phyloP scores from a whole-genome alignment of 2,888 invertebrate species.

The Galerucella pusilla region DNA sequence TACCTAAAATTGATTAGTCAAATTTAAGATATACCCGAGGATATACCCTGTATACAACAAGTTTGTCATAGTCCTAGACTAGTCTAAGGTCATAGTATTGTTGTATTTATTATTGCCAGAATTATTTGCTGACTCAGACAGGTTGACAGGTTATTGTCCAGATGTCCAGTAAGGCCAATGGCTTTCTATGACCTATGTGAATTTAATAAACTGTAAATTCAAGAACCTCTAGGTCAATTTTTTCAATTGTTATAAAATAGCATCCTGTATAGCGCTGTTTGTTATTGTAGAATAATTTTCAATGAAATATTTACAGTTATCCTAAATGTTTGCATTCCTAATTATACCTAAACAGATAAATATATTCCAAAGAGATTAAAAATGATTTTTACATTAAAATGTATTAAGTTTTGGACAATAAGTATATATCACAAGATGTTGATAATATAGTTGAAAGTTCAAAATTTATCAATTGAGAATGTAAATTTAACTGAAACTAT shows the following conservation, averaged over 20 bases:
- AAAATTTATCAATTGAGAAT: background rate
- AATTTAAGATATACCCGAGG: too few species aligned
- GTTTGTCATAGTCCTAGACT: too few species aligned
- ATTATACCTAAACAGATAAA: background rate
- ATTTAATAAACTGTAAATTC: too few species aligned
- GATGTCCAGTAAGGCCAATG: background rate
- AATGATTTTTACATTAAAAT: background rate
- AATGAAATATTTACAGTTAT: too few species aligned
- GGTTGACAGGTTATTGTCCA: background rate
- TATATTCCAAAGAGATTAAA: background rate
- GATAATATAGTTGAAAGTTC: conserved; percentile 1
- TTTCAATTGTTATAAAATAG: too few species aligned
- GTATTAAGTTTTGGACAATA: background rate
- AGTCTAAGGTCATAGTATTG: too few species aligned
- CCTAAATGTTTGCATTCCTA: background rate
- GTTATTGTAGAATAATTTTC: too few species aligned
- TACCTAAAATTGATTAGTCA: conserved; percentile 66
- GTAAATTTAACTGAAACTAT: background rate
- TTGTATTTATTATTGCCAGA: background rate
- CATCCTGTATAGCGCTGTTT: too few species aligned
- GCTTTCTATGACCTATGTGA: too few species aligned
- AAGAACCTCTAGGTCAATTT: too few species aligned
- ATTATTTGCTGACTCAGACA: background rate
- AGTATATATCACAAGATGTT: background rate
- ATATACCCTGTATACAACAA: background rate